Evolutionary conservation across 2,888 invertebrate species (phyloP).

Genomic region (Tanypteryx hageni): DNA sequence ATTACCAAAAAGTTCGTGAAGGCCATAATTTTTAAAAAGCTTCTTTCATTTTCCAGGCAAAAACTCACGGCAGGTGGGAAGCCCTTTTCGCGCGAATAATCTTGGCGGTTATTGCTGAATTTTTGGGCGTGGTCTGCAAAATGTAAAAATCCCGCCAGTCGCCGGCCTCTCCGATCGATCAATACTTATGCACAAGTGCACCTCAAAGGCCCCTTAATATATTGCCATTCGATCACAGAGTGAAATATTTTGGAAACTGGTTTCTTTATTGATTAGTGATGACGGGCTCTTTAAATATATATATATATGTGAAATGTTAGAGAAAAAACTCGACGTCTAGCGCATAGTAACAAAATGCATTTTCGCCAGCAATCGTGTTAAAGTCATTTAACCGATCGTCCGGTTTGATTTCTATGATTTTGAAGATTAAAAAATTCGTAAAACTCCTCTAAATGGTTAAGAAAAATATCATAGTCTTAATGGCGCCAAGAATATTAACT

Average conservation of each 20-base stretch:
- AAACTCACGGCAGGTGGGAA: slow-evolving; percentile 25
- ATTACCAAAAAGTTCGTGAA: not conserved
- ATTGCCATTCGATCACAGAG: slow-evolving; percentile 49
- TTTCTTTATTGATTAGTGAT: slow-evolving; percentile 17
- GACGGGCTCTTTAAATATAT: no score
- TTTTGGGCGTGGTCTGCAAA: slow-evolving; percentile 57
- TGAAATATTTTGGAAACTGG: slow-evolving; percentile 46
- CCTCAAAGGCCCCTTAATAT: slow-evolving; percentile 55
- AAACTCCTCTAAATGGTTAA: no score
- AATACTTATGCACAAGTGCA: slow-evolving; percentile 63
- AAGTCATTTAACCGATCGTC: no score
- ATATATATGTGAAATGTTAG: no score
- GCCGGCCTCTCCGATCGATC: slow-evolving; percentile 54
- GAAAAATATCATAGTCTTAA: no score
- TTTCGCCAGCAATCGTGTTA: no score
- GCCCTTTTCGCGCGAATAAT: slow-evolving; percentile 50
- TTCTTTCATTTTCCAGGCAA: slow-evolving; percentile 21
- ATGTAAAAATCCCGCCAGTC: slow-evolving; percentile 52
- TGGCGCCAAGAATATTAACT: no score
- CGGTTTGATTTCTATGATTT: no score
- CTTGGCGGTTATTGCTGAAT: slow-evolving; percentile 48
- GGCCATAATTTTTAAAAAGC: not conserved
- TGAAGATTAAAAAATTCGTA: no score
- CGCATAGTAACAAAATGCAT: no score
- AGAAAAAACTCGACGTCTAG: no score